Evolutionary conservation across 1,140 invertebrate species (phyloP), one percentile per base, ranked within the genome.

Genomic region (Vanessa tameamea): DNA sequence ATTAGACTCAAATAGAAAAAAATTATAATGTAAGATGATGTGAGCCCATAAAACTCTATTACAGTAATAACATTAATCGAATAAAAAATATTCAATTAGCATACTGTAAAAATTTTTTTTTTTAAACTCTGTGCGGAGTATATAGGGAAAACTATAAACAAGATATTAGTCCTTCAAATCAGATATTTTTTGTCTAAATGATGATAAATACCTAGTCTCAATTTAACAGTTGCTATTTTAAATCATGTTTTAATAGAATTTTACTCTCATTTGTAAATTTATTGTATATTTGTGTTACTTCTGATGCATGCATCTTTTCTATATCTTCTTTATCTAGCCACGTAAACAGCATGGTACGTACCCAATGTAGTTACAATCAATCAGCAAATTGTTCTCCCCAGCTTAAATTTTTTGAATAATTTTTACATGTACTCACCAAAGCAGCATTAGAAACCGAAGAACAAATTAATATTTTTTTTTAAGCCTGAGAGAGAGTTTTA

Each of bases 341-440:
- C 84, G 83, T 88, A 86, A 86, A 89, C 86, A 90, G 86, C 87
- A 81, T 84, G 79, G 90, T 92, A 92, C 88, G 85, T 92, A 92
- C 90, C 90, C 87, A 90, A 91, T 87, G 90, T 81, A 81, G 89
- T 90, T 79, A 87, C 74, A 85, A 82, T 83, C 82, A 82, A 89
- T 82, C 90, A 86, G 88, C 90, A 81, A 87, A 87, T 86, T 82
- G 81, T 81, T 84, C 83, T 87, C 87, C 87, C 85, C 83, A 84
- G 79, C 86, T 82, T 85, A 84, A 83, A 77, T 82, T 85, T 85
- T 84, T 85, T 76, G 64, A 80, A 86, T 84, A 86, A 87, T 86
- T 87, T 86, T 88, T 83, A 84, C 78, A 82, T 81, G 89, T 92
- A 92, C 91, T 92, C 89, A 92, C 91, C 91, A 81, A 87, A 90